A percentile compares a stretch with the other conserved stretches of the same genome.
Evolutionary conservation across 2,113 vertebrate species (phyloP).

Genomic region (Clarias magur): DNA sequence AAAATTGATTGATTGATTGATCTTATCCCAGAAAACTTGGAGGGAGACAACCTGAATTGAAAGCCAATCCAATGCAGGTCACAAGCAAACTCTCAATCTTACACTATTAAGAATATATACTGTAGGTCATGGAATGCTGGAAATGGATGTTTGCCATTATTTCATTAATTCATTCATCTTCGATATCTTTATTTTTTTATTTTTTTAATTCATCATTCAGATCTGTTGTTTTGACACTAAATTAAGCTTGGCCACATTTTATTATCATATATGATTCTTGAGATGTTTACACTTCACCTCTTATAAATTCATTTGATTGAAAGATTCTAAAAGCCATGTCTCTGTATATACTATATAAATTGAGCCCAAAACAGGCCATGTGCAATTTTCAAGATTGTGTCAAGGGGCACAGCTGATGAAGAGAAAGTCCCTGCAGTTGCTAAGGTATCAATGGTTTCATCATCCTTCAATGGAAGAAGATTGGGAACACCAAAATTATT

Average conservation of each 20-base stretch:
- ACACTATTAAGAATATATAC: background rate
- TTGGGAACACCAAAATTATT: background rate
- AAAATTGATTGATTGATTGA: too few relatives aligned
- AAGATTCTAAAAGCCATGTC: background rate
- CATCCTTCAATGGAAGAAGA: background rate
- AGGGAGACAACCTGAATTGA: too few relatives aligned
- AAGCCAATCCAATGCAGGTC: too few relatives aligned
- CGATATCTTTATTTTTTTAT: too few relatives aligned
- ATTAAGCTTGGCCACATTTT: background rate
- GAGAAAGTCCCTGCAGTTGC: background rate
- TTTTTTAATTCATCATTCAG: background rate
- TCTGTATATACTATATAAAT: background rate
- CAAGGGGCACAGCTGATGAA: background rate
- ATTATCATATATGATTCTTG: background rate
- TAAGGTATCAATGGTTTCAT: background rate
- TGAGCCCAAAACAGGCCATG: background rate
- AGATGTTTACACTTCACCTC: background rate
- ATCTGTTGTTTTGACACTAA: background rate
- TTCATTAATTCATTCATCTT: background rate
- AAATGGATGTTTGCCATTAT: background rate
- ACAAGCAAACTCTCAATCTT: too few relatives aligned
- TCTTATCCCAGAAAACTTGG: too few relatives aligned
- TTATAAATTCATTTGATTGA: background rate
- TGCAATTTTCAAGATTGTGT: background rate
- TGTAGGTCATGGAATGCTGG: background rate